These are phyloP conservation scores for Aphelocoma coerulescens DNA, from an alignment of 2,113 vertebrate species.

Conservation along the genomic window DNA sequence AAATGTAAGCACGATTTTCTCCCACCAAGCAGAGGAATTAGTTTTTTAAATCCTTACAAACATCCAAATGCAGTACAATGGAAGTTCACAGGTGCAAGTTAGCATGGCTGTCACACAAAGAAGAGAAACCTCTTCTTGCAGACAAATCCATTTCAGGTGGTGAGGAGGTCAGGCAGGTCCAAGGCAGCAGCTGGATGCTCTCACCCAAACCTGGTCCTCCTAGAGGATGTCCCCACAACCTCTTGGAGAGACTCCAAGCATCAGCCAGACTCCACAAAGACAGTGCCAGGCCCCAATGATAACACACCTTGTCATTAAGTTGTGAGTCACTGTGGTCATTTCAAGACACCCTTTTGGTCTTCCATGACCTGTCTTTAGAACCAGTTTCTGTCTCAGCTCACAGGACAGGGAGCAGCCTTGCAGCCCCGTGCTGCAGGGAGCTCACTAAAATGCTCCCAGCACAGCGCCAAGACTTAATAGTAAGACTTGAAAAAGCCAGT, in stretches of 20 bases:
- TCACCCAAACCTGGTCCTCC: not conserved
- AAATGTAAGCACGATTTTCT: not conserved
- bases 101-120: not conserved
- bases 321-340: not conserved
- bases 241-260: not conserved
- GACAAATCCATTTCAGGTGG: not conserved
- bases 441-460: not conserved
- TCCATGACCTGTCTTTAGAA: not conserved
- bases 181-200: not conserved
- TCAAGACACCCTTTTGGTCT: not conserved
- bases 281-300: fast-evolving
- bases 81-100: not conserved
- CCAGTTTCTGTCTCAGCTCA: not conserved
- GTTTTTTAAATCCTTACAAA: not conserved
- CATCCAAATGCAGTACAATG: not conserved
- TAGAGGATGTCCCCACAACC: not conserved
- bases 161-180: not conserved
- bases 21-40: not conserved
- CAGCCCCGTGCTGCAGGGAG: not conserved
- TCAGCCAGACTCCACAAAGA: not conserved
- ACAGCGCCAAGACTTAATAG: not conserved
- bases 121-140: not conserved
- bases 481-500: not conserved
- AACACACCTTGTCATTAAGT: not conserved
- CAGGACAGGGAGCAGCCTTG: not conserved